Evolutionary conservation across 2,113 vertebrate species (phyloP), one percentile per base, ranked within the genome.

Genomic region (Oenanthe melanoleuca): DNA sequence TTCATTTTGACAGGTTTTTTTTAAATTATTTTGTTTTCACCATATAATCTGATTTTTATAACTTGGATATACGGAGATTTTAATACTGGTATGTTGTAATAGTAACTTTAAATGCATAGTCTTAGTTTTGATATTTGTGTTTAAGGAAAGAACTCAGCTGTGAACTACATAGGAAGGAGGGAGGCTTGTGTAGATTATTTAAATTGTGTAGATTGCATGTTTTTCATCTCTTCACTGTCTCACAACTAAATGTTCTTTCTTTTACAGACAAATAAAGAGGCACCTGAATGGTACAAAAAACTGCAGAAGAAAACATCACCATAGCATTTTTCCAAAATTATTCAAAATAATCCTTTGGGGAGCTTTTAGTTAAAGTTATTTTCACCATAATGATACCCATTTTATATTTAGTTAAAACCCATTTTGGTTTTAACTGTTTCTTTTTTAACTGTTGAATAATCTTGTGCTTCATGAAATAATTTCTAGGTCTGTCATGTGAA

Each of bases 231-330:
- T 56, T 66, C 47, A 45, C 21, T 82, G 10, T 84, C 50, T 94
- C 38, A 89, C 23, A 71, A 66, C 12, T 61, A 84, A 78, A 56
- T 19, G 8, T 80, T 83, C 73, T 80, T 89, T 92, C 60, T 97
- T 97, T 66, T 95, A 89, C 98, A 99, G 99, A 99, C 99, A 53
- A 99, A 99, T 91, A 98, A 98, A 96, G 98, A 98, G 88, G 97
- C 92, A 96, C 98, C 98, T 59, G 97, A 95, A 47, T 98, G 98
- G 98, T 97, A 97, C 96, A 98, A 97, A 94, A 98, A 97, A 86
- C 90, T 96, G 64, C 98, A 98, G 84, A 97, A 97, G 95, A 98
- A 98, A 97, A 96, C 95, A 67, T 81, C 81, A 72, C 61, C 88
- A 4, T 98, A 98, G 64, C 81, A 53, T 74, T 97, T 83, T 89